Base-by-base conservation (phyloP, 2,888 invertebrate genomes). In the Vannuccia rotundouncinata region DNA sequence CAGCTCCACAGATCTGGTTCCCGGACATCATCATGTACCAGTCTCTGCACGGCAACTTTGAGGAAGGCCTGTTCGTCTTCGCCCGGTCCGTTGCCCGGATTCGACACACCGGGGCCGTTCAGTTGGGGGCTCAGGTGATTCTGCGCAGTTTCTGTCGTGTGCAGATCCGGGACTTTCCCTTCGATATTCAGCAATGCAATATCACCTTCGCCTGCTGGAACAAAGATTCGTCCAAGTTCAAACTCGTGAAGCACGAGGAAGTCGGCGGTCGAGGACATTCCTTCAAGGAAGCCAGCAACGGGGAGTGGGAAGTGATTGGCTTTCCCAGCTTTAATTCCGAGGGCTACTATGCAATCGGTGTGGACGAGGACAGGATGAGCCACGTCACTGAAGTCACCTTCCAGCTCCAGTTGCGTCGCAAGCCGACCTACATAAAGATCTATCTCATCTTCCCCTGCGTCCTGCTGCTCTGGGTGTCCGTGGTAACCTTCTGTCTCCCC, bases 11-110 rank as follows among this genome's bases (percentile, higher is more conserved):
- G 1, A 79, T 79, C 76, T 79, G 79, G 79, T 74, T 74, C 74
- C 79, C 79, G 0, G 79, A 79, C 17, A 76, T 79, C 22, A 28
- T 79, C 76, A 31, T 79, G 74, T 79, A 79, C 76, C 77, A 79
- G 76, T 66, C 74, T n/a, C 31, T 79, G 80, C 79, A 79, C 74
- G 79, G 79, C 77, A 79, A 79, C 76, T 79, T 76, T 79, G 79
- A 79, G 29, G 79, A 79, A 30, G 79, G 79, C 17, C n/a, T 79
- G 78, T 79, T 79, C 78, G 78, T 79, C 17, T 79, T 78, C 29
- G 74, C 29, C 1, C 74, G 73, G n/a, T 79, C 79, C 17, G 73
- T 31, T 25, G 79, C 74, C 1, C 59, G 74, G n/a, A 79, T 79
- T 29, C 78, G 77, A 1, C 27, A 79, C 74, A 73, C 59, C 1